Percentiles rank a stretch among this genome's conserved stretches.
phyloP scores from a whole-genome alignment of 2,797 vertebrate species.

The Lates japonicus region DNA sequence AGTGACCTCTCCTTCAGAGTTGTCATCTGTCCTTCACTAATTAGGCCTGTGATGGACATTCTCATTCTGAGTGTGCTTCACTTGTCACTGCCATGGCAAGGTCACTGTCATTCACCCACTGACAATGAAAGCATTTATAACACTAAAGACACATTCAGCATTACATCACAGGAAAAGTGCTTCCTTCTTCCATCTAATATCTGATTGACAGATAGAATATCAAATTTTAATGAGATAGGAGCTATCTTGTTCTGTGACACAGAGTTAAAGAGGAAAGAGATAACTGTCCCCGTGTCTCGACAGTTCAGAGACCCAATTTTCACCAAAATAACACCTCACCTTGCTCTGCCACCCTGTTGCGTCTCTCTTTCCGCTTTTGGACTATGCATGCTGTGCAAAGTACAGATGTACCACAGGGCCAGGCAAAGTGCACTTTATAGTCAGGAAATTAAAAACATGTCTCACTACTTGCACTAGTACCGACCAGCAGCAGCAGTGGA shows the following conservation, averaged over 20 bases:
- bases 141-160: conserved; percentile 65
- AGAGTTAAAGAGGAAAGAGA: conserved; percentile 25
- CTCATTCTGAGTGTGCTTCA: conserved; percentile 63
- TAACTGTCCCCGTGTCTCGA: conserved; percentile 29
- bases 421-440: background rate
- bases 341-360: background rate
- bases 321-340: conserved; percentile 4
- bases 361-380: conserved; percentile 3
- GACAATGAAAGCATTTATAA: conserved; percentile 62
- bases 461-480: background rate
- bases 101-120: conserved; percentile 67
- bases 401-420: background rate
- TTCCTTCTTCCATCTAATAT: conserved; percentile 52
- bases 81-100: conserved; percentile 68
- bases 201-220: conserved; percentile 75
- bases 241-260: conserved; percentile 22
- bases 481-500: background rate
- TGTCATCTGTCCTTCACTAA: conserved; percentile 63
- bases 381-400: conserved; percentile 1
- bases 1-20: conserved; percentile 66
- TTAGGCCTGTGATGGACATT: conserved; percentile 65
- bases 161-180: conserved; percentile 53
- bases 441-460: background rate
- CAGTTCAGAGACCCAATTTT: conserved; percentile 47
- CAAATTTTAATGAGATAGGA: conserved; percentile 72